Base-by-base conservation (phyloP, 1,140 invertebrate genomes). In the Rhopalosiphum maidis region DNA sequence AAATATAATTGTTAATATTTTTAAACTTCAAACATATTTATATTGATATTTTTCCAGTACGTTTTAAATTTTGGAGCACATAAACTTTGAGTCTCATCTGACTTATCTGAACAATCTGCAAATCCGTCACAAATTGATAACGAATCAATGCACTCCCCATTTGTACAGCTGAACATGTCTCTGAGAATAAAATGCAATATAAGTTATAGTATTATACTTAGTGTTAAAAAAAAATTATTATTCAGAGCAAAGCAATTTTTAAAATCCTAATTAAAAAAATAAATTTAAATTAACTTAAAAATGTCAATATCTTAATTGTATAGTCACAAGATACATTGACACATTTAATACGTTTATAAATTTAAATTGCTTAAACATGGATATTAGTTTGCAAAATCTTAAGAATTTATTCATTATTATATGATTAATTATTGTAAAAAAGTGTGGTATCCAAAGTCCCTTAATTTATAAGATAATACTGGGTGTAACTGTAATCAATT, bases 141-240 rank as follows among this genome's bases (percentile, higher is more conserved):
- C 35, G 43, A 30, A 60, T 95, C 94, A 90, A 96, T 95, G 94
- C 95, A 96, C 54, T 95, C 94, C 2, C 68, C 48, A 43, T 93
- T 90, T 35, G 18, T 5, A 82, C 93, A 93, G 18, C 9, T 54
- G 55, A 18, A 93, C 25, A 0, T 8, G 2, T 90, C 54, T n/a
- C 89, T 90, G 2, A 43, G n/a, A 90, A 18, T 5, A n/a, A 5
- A n/a, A n/a, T 21, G 1, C 60, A n/a, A 77, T 77, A 15, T n/a
- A 68, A 4, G n/a, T 9, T 60, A 60, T 60, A 25, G 25, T 60
- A 9, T 41, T 41, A 41, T 41, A 41, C 2, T 2, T 41, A 25
- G 2, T 9, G 11, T 60, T 60, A 30, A 25, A 60, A 60, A 55
- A 25, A 60, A 60, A 30, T 30, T 22, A 9, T 60, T 60, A 30